Evolutionary conservation across 2,888 invertebrate genomes (phyloP).

Genomic region (Urechis unicinctus): DNA sequence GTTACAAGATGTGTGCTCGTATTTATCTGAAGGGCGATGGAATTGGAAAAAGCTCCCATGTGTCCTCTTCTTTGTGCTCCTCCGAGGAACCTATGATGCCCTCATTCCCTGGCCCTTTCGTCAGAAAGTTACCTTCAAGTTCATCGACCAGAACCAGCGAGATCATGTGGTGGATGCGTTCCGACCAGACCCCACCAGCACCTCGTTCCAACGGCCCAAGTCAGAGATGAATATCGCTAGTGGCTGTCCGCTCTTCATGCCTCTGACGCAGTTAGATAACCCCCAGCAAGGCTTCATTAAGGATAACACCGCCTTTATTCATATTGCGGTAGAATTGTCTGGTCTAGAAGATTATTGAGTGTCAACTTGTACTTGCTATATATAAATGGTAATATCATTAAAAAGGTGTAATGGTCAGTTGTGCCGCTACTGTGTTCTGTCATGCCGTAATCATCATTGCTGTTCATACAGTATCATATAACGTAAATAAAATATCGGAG

Average conservation of each 20-base stretch:
- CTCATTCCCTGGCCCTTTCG: conserved; percentile 42
- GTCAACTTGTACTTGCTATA: no score
- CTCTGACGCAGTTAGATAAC: conserved; percentile 8
- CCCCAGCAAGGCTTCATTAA: conserved; percentile 29
- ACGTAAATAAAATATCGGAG: no score
- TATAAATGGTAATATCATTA: no score
- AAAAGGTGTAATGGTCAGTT: no score
- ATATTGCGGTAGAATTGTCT: conserved; percentile 36
- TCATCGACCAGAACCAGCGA: conserved; percentile 35
- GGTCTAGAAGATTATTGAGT: no score
- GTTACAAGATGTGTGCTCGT: conserved; percentile 45
- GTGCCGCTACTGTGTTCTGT: no score
- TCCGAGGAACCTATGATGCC: conserved; percentile 43
- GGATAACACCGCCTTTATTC: conserved; percentile 39
- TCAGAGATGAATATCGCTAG: conserved; percentile 40
- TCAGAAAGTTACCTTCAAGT: conserved; percentile 36
- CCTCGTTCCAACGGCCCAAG: conserved; percentile 33
- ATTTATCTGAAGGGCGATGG: conserved; percentile 47
- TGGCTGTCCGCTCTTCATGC: conserved; percentile 19
- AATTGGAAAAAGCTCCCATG: conserved; percentile 37
- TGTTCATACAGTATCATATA: no score
- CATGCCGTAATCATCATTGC: no score
- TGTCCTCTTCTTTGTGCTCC: conserved; percentile 46
- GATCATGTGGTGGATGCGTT: conserved; percentile 35
- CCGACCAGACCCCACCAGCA: conserved; percentile 38